Evolutionary conservation across 2,888 invertebrate species (phyloP), one percentile per base, ranked within the genome.

Genomic region (Trichogramma dendrolimi): DNA sequence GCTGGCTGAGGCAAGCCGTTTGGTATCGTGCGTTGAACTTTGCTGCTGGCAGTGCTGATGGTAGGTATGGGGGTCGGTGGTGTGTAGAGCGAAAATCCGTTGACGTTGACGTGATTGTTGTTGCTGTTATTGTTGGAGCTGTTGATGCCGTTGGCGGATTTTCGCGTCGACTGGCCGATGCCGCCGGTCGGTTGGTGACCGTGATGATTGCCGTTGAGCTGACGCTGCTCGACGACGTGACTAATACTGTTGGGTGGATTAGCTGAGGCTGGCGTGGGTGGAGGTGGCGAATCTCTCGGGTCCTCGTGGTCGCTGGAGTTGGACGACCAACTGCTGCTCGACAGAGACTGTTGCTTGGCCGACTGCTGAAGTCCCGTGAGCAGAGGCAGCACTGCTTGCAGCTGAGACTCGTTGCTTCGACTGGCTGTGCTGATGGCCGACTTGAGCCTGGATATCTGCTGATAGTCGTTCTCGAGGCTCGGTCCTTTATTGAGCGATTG

Each of bases 81-180:
- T 48, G 82, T 82, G 76, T 86, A 86, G 51, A 84, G 81, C 64
- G 83, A 81, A 78, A 85, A 86, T 67, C 79, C 77, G 71, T 75
- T 76, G 72, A 27, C 27, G n/a, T 46, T 46, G n/a, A 46, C n/a
- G 46, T 46, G 46, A n/a, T 46, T 46, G n/a, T 46, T 10, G 27
- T 27, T 27, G 27, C 27, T 27, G 27, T 27, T 27, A 27, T 77
- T 75, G 70, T 70, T 76, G 63, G 77, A 73, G 71, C 75, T 75
- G 60, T 73, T 71, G 69, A 73, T 66, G 68, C 27, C 27, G 27
- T 27, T 27, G 27, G 27, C 27, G 27, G 27, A 27, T 27, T 27
- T 27, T 27, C 27, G 39, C n/a, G 51, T 41, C 50, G 57, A 58
- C 39, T 64, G 53, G 49, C 44, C 44, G 52, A 39, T 47, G 46